A percentile compares a stretch with the other conserved stretches of the same genome.
phyloP scores from a whole-genome alignment of 1,140 invertebrate genomes.

The Dysdera silvatica region DNA sequence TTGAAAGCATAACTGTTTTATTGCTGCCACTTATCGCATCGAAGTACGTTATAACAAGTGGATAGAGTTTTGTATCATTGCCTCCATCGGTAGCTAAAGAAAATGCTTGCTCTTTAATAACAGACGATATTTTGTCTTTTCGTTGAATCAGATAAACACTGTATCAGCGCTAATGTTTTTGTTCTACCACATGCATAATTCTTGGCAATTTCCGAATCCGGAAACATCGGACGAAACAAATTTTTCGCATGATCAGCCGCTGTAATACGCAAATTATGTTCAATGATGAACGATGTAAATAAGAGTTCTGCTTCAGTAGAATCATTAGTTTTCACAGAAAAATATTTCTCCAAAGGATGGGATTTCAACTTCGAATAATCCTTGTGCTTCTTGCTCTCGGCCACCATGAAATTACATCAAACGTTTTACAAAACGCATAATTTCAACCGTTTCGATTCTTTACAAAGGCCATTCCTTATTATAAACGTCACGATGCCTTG shows the following conservation, averaged over 20 bases:
- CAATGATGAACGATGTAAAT: not conserved
- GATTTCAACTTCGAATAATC: too few species aligned
- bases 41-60: constrained; percentile 1
- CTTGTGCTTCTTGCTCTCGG: too few species aligned
- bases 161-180: not conserved
- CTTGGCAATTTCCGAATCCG: constrained; percentile 1
- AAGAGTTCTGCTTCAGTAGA: not conserved
- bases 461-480: too few species aligned
- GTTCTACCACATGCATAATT: not conserved
- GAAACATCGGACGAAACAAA: not conserved
- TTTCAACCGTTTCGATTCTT: too few species aligned
- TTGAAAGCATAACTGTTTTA: too few species aligned
- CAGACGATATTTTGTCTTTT: not conserved
- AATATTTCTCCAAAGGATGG: too few species aligned
- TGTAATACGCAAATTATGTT: not conserved
- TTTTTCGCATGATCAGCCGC: not conserved
- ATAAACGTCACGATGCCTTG: too few species aligned
- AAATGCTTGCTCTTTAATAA: not conserved
- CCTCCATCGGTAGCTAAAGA: not conserved
- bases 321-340: too few species aligned
- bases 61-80: constrained; percentile 2
- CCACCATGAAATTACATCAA: too few species aligned
- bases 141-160: not conserved
- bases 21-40: too few species aligned
- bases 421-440: too few species aligned